Evolutionary conservation across 1,140 invertebrate species (phyloP).

Genomic region (Leucophenga varia): DNA sequence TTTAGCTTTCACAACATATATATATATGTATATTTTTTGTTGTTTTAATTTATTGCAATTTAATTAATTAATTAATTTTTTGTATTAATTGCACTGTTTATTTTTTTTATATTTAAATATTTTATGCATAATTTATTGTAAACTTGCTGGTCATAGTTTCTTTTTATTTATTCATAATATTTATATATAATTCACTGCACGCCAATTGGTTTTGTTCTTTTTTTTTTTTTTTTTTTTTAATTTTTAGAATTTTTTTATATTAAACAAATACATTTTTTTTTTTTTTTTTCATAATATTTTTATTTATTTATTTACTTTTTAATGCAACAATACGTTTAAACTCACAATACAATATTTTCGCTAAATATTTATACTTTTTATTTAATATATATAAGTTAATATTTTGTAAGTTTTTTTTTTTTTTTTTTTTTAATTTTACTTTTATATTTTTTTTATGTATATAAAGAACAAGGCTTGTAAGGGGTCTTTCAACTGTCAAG

Average conservation of each 20-base stretch:
- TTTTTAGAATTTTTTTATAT: no score
- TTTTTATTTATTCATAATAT: background rate
- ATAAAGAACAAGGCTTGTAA: conserved; percentile 54
- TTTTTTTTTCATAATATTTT: no score
- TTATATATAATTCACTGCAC: no score
- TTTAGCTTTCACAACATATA: no score
- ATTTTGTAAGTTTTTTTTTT: conserved; percentile 18
- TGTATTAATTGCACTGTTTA: conserved; percentile 5
- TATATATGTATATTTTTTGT: no score
- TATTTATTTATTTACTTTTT: conserved; percentile 27
- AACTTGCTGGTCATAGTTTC: background rate
- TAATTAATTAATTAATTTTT: no score
- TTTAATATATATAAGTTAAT: conserved; percentile 21
- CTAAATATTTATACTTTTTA: conserved; percentile 40
- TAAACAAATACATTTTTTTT: conserved; percentile 8
- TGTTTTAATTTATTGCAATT: no score
- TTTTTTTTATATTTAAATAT: background rate
- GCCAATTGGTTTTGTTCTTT: background rate
- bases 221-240: no score
- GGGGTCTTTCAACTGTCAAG: no score
- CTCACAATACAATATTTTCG: conserved; percentile 53
- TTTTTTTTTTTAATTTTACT: conserved; percentile 28
- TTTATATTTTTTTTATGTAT: conserved; percentile 38
- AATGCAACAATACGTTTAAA: conserved; percentile 51
- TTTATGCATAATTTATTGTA: background rate